A percentile compares a stretch with the other conserved stretches of the same genome.
These are phyloP conservation scores for Aphidoletes aphidimyza DNA, from an alignment of 2,888 invertebrate genomes.

Conservation along the genomic window DNA sequence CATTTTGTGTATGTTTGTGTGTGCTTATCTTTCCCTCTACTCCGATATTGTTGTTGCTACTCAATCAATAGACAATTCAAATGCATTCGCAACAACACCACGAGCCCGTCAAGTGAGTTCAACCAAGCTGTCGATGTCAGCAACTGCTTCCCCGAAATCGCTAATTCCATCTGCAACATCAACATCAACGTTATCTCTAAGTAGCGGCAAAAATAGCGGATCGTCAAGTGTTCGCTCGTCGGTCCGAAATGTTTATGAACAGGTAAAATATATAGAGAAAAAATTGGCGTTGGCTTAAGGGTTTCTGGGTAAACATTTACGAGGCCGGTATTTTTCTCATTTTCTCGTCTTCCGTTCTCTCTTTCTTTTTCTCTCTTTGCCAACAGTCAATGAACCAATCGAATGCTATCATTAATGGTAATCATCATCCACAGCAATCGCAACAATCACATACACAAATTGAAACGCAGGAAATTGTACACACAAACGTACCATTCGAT, in stretches of 20 bases:
- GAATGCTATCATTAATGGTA: slow-evolving; percentile 8
- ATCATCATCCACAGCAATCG: slow-evolving; percentile 54
- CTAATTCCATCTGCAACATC: slow-evolving; percentile 54
- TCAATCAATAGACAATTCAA: slow-evolving; percentile 23
- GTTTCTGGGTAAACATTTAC: not conserved
- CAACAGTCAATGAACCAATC: slow-evolving; percentile 33
- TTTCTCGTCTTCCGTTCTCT: too few species aligned
- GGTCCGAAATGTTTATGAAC: slow-evolving; percentile 29
- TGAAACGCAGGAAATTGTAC: slow-evolving; percentile 5
- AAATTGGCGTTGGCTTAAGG: not conserved
- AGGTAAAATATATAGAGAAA: not conserved
- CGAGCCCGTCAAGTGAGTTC: slow-evolving; percentile 58
- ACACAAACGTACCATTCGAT: slow-evolving; percentile 26
- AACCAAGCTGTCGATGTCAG: slow-evolving; percentile 60
- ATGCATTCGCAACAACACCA: slow-evolving; percentile 56
- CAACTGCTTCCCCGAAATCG: slow-evolving; percentile 59
- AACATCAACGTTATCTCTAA: slow-evolving; percentile 37
- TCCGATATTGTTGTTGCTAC: too few species aligned
- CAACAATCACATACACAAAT: slow-evolving; percentile 56
- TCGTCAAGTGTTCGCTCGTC: slow-evolving; percentile 26
- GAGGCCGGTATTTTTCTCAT: not conserved
- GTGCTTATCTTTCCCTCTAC: too few species aligned
- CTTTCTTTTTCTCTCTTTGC: too few species aligned
- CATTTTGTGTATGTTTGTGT: too few species aligned
- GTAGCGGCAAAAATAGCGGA: not conserved